A percentile compares a stretch with the other conserved stretches of the same genome.
These are phyloP conservation scores for Hesperia comma DNA, from an alignment of 2,888 invertebrate genomes.

Conservation along the genomic window DNA sequence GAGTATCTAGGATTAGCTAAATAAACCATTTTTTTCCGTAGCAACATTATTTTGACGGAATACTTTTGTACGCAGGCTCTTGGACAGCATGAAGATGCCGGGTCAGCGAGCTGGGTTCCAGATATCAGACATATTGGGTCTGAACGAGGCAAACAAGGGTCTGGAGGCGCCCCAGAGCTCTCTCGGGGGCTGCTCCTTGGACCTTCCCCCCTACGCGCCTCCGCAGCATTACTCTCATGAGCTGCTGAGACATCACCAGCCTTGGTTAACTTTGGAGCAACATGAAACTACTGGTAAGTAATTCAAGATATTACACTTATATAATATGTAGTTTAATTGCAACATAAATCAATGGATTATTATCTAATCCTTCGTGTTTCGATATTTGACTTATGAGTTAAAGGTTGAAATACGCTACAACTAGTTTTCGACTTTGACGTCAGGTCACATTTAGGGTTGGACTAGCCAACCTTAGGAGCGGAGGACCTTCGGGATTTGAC, in stretches of 20 bases:
- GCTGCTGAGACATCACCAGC: constrained; percentile 73
- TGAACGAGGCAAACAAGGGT: constrained; percentile 87
- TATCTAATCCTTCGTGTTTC: no score
- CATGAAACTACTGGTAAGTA: constrained; percentile 68
- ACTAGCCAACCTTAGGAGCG: no score
- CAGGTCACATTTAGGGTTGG: no score
- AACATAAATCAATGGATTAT: no score
- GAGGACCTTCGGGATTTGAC: no score
- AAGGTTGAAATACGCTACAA: no score
- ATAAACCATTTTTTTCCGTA: neutral
- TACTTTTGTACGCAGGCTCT: constrained; percentile 82
- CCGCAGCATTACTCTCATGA: constrained; percentile 74
- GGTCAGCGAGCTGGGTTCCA: constrained; percentile 93
- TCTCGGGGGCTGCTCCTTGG: constrained; percentile 62
- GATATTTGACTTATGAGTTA: no score
- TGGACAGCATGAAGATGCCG: constrained; percentile 93
- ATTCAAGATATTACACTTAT: constrained; percentile 10
- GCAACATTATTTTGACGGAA: neutral
- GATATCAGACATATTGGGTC: constrained; percentile 96
- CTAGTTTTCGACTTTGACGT: no score
- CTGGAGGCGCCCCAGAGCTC: constrained; percentile 65
- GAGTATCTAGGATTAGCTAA: no score
- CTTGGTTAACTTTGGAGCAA: constrained; percentile 74
- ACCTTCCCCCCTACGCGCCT: constrained; percentile 70
- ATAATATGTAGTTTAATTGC: no score